Conservation (phyloP, 2,888 invertebrate genomes). For the Eupithecia vulgata region DNA sequence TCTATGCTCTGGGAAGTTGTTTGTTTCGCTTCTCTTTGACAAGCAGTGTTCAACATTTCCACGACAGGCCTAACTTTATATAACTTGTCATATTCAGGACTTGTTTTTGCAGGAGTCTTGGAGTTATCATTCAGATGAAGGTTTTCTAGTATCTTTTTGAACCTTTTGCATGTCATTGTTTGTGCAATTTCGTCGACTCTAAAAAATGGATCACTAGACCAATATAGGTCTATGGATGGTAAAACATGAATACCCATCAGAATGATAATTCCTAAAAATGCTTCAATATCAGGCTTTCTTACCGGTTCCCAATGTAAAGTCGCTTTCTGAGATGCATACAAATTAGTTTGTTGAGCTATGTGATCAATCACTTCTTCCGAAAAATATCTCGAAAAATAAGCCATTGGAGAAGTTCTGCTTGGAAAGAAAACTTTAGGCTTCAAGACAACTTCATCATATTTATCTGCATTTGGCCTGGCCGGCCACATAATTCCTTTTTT, state of each 20-base stretch:
- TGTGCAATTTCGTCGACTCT: slow-evolving; percentile 34
- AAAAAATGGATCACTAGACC: slow-evolving; percentile 39
- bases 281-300: slow-evolving; percentile 27
- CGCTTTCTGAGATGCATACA: slow-evolving; percentile 31
- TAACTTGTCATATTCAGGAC: slow-evolving; percentile 38
- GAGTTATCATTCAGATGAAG: slow-evolving; percentile 35
- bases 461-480: slow-evolving; percentile 27
- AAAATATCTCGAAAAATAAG: slow-evolving; percentile 27
- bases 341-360: slow-evolving; percentile 37
- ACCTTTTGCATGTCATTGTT: slow-evolving; percentile 32
- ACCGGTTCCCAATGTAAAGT: slow-evolving; percentile 24
- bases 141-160: slow-evolving; percentile 31
- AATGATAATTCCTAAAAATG: slow-evolving; percentile 43
- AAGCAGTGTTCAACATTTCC: slow-evolving; percentile 32
- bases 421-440: slow-evolving; percentile 34
- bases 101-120: slow-evolving; percentile 31
- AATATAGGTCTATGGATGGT: slow-evolving; percentile 39
- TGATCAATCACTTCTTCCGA: slow-evolving; percentile 33
- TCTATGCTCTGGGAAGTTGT: too few relatives aligned
- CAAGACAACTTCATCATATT: slow-evolving; percentile 30
- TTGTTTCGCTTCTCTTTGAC: slow-evolving; percentile 39
- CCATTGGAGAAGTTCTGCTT: slow-evolving; percentile 25
- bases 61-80: slow-evolving; percentile 39
- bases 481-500: slow-evolving; percentile 27
- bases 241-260: slow-evolving; percentile 40